Conservation (phyloP, 1,140 invertebrate species). For the Zaprionus tsacasi region DNA sequence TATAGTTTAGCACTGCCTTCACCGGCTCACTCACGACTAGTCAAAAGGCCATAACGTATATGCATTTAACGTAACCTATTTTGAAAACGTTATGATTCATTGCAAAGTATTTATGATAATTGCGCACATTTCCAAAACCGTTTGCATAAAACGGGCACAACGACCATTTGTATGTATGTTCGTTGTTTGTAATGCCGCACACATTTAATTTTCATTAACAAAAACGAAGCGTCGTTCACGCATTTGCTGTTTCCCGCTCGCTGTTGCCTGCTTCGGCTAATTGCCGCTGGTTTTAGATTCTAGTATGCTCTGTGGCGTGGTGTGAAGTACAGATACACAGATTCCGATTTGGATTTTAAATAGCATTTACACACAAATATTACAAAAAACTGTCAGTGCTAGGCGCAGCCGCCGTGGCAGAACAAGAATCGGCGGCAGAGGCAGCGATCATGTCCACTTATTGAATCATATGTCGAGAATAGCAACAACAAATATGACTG, state of each 20-base stretch:
- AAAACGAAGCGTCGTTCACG: conserved; percentile 14
- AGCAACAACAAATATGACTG: conserved; percentile 78
- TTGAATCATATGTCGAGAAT: conserved; percentile 84
- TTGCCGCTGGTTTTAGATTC: conserved; percentile 25
- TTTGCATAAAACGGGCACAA: conserved; percentile 43
- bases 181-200: conserved; percentile 17
- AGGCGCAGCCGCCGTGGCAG: conserved; percentile 20
- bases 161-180: conserved; percentile 18
- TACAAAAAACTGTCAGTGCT: conserved; percentile 60
- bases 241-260: conserved; percentile 12
- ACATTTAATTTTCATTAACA: conserved; percentile 48
- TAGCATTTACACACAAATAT: conserved; percentile 70
- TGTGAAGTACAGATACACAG: conserved; percentile 15
- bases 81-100: conserved; percentile 25
- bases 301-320: conserved; percentile 15
- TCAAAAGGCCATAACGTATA: conserved; percentile 10
- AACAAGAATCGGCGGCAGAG: conserved; percentile 6
- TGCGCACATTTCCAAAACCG: conserved; percentile 43
- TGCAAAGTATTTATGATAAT: conserved; percentile 41
- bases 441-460: conserved; percentile 60
- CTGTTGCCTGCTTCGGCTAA: conserved; percentile 21
- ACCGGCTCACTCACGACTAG: not conserved
- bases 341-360: conserved; percentile 52
- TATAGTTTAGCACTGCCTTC: conserved; percentile 51
- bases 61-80: conserved; percentile 17